phyloP scores from a whole-genome alignment of 1,140 invertebrate genomes.

The Brachionus rotundiformis region DNA sequence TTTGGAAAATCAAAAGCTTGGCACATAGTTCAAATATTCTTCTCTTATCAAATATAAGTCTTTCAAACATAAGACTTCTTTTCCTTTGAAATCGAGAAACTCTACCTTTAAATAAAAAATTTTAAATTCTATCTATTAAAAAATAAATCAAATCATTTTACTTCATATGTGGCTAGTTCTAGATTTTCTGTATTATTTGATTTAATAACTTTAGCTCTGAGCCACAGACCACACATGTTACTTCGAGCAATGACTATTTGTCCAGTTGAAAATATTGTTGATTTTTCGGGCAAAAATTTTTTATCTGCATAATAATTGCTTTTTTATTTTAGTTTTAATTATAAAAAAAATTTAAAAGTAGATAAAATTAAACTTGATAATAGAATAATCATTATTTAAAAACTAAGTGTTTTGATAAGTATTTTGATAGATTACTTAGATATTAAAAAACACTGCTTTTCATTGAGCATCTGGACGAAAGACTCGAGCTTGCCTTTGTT shows the following conservation, averaged over 20 bases:
- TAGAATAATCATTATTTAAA: too few species aligned
- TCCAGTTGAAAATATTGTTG: background rate
- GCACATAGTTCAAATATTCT: background rate
- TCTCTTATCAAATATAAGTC: background rate
- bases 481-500: too few species aligned
- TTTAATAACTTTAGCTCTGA: constrained; percentile 3
- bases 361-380: too few species aligned
- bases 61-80: background rate
- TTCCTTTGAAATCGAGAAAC: background rate
- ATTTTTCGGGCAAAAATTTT: constrained; percentile 33
- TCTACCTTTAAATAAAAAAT: background rate
- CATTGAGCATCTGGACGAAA: too few species aligned
- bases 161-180: background rate
- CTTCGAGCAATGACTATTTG: constrained; percentile 36
- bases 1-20: background rate
- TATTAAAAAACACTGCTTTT: too few species aligned
- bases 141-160: background rate
- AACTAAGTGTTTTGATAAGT: too few species aligned
- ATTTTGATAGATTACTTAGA: too few species aligned
- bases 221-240: background rate
- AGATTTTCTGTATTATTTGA: background rate
- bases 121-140: background rate
- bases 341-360: background rate
- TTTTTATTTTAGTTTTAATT: constrained; percentile 3
- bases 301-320: constrained; percentile 25